Evolutionary conservation across 2,888 invertebrate genomes (phyloP).

Genomic region (Cataglyphis livida): DNA sequence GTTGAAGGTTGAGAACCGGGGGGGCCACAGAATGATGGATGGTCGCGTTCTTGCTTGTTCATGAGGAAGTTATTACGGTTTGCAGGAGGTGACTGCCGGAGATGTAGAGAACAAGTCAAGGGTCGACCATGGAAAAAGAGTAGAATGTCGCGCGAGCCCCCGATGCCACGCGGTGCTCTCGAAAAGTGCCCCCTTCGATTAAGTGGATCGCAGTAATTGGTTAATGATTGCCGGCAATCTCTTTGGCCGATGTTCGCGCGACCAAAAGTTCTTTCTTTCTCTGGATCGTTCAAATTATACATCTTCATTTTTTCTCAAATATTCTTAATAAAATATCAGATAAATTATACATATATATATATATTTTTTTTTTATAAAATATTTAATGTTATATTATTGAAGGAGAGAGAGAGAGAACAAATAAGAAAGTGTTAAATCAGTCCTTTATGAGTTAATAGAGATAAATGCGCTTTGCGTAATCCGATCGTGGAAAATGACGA

Average conservation of each 20-base stretch:
- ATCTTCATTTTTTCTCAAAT: background rate
- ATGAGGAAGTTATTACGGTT: conserved; percentile 80
- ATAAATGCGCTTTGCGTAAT: background rate
- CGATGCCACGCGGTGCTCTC: conserved; percentile 61
- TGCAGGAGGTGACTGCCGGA: conserved; percentile 66
- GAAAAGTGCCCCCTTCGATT: conserved; percentile 53
- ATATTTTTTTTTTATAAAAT: background rate
- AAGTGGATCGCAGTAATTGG: conserved; percentile 68
- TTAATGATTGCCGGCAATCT: conserved; percentile 71
- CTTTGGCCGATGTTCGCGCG: conserved; percentile 14
- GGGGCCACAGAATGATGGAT: conserved; percentile 76
- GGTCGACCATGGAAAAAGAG: conserved; percentile 56
- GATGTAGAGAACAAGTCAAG: conserved; percentile 48
- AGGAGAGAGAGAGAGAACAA: background rate
- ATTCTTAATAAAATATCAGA: background rate
- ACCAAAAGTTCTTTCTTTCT: background rate
- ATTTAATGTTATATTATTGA: background rate
- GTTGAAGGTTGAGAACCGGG: conserved; percentile 66
- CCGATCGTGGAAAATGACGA: background rate
- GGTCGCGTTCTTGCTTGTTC: conserved; percentile 78
- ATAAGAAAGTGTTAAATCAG: background rate
- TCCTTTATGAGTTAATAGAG: background rate
- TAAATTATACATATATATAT: background rate
- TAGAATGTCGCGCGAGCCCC: conserved; percentile 67
- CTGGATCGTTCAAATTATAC: background rate